A percentile compares a stretch with the other conserved stretches of the same genome.
Conservation (phyloP, 2,797 vertebrate species). For the Halcyon smyrnensis region DNA sequence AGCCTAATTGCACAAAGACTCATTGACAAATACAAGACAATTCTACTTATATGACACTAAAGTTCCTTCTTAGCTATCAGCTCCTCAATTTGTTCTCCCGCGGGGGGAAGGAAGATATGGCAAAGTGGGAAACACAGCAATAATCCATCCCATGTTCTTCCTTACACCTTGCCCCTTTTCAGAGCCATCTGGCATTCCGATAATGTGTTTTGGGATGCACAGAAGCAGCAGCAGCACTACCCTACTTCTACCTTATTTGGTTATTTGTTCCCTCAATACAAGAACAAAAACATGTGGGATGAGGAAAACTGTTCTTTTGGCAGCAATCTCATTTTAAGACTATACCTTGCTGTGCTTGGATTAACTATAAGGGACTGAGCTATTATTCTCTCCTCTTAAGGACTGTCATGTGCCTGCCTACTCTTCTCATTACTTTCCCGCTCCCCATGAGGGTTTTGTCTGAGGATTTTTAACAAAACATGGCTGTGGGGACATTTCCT, state of each 20-base stretch:
- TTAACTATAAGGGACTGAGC: not conserved
- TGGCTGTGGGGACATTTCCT: not conserved
- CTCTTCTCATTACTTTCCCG: not conserved
- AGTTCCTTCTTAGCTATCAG: not conserved
- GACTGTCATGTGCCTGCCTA: not conserved
- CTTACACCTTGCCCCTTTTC: not conserved
- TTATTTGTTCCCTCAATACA: not conserved
- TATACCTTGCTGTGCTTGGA: not conserved
- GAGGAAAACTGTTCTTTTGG: not conserved
- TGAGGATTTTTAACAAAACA: not conserved
- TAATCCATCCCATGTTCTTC: not conserved
- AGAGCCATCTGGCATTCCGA: not conserved
- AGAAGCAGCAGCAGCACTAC: not conserved
- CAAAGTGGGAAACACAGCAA: not conserved
- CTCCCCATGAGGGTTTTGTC: not conserved
- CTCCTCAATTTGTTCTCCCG: not conserved
- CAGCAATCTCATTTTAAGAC: not conserved
- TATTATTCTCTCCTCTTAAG: not conserved
- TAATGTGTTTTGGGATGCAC: not conserved
- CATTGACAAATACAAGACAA: not conserved
- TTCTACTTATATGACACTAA: not conserved
- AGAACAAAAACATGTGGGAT: not conserved
- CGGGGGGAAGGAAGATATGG: accelerated
- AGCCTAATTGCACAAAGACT: not conserved
- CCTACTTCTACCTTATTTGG: not conserved